Conservation (phyloP, 2,888 invertebrate species). For the Phortica okadai region DNA sequence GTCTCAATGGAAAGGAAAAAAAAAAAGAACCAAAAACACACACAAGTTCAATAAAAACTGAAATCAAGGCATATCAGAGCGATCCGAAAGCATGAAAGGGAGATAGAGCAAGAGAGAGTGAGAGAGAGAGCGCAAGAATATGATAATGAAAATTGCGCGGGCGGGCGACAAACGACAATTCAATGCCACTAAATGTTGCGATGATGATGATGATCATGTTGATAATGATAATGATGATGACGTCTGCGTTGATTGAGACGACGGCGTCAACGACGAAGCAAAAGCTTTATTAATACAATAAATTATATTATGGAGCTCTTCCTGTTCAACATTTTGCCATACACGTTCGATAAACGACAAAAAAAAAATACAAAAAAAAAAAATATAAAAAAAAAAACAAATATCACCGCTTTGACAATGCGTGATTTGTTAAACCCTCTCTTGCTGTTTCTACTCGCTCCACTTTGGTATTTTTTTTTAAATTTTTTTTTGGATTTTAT, state of each 20-base stretch:
- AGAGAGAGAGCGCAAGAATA: no score
- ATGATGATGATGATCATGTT: neutral
- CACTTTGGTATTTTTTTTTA: neutral
- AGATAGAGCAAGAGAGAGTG: no score
- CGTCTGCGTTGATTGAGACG: slow-evolving; percentile 32
- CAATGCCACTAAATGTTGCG: no score
- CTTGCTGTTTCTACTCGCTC: neutral
- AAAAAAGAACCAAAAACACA: no score
- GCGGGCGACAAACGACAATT: no score
- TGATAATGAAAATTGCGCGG: no score
- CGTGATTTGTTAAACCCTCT: neutral
- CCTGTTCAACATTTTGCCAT: slow-evolving; percentile 53
- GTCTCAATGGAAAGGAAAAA: no score
- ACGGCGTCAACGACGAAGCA: slow-evolving; percentile 40
- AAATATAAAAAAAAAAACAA: neutral
- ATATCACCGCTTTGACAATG: neutral
- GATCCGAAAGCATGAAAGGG: no score
- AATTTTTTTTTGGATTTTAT: neutral
- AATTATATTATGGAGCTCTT: slow-evolving; percentile 68
- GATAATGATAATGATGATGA: neutral
- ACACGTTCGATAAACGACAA: slow-evolving; percentile 54
- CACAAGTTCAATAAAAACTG: neutral
- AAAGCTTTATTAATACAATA: slow-evolving; percentile 64
- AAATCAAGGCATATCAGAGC: no score
- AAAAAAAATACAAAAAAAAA: neutral